Evolutionary conservation across 2,888 invertebrate species (phyloP).

Genomic region (Margaritifera margaritifera): DNA sequence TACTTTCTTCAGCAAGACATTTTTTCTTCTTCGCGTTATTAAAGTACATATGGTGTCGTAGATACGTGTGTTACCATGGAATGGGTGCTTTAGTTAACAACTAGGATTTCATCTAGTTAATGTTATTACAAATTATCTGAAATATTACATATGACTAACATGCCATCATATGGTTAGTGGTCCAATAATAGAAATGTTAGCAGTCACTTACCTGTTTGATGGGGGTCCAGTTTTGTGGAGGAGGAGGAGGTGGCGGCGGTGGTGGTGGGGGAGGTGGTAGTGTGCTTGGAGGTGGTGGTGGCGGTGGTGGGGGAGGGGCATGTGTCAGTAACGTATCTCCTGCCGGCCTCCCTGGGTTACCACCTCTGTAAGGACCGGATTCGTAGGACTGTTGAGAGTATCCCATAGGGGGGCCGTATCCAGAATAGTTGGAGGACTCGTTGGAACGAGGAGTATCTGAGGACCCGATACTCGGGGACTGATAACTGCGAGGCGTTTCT

Average conservation of each 20-base stretch:
- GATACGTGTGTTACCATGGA: no score
- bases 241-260: conserved; percentile 39
- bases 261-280: conserved; percentile 44
- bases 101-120: no score
- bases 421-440: conserved; percentile 26
- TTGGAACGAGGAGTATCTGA: conserved; percentile 40
- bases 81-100: no score
- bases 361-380: conserved; percentile 8
- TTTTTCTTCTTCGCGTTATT: no score
- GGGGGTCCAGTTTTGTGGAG: conserved; percentile 24
- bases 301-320: conserved; percentile 43
- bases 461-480: conserved; percentile 27
- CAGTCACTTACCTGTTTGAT: conserved; percentile 1
- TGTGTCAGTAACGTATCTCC: conserved; percentile 27
- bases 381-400: conserved; percentile 19
- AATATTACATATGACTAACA: no score
- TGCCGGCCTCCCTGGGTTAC: conserved; percentile 10
- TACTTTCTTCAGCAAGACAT: no score
- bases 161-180: no score
- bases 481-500: conserved; percentile 17
- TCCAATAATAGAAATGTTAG: neutral
- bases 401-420: conserved; percentile 29
- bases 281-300: conserved; percentile 37
- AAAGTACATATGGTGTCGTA: no score
- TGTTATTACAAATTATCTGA: no score